Base-by-base conservation (phyloP, 2,797 vertebrate genomes). In the Sebastes melanostomus region DNA sequence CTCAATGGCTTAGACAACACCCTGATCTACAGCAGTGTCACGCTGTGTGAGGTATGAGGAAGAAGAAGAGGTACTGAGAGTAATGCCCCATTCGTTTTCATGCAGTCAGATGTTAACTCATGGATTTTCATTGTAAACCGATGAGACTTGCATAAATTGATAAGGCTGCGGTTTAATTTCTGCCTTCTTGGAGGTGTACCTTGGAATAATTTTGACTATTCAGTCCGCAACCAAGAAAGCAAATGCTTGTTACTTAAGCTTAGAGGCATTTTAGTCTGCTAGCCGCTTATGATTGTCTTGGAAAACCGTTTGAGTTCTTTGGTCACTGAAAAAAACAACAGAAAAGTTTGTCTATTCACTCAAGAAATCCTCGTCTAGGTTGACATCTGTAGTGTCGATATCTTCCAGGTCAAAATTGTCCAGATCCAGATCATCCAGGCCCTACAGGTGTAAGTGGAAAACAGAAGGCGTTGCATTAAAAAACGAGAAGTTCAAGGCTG, bases 331-430 rank as follows among this genome's bases (percentile, higher is more conserved):
- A 59, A 50, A 42, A 59, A 77, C 46, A 54, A 58, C 3, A 5
- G 6, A 46, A 63, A 14, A 11, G 14, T 59, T 59, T 24, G 29
- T 4, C 32, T 94, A 97, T 56, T 98, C 96, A 73, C 95, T 96
- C 89, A 97, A 91, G 88, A 98, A 97, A 52, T 98, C 98, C 50
- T 99, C 98, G 74, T 99, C 98, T 79, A 98, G 92, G 90, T 97
- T 97, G 83, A 98, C 94, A 69, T 98, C 97, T 84, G 96, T 93
- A 79, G 97, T 97, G 88, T 99, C 98, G 38, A 98, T 96, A 79
- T 98, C 97, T 4, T 98, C 93, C 89, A 98, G 92, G 73, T 99
- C 98, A 89, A 98, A 94, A 91, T 96, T 97, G 94, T 99, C 97
- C 79, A 99, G 90, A 83, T 98, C 97, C 71, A 99, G 95, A 84